phyloP scores from a whole-genome alignment of 2,888 invertebrate genomes.

The Perithous albicinctus region DNA sequence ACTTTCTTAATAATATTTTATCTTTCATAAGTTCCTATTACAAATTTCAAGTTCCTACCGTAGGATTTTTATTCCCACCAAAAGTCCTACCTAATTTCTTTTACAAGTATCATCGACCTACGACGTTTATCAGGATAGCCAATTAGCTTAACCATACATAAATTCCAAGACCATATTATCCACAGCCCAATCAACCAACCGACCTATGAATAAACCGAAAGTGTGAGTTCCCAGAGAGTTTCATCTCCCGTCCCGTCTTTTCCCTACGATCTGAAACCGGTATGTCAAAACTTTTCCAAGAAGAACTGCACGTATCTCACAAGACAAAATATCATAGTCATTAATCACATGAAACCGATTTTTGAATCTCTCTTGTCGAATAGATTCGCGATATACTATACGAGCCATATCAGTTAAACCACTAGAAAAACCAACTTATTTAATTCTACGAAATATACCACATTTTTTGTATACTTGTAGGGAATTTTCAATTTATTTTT shows the following conservation, averaged over 20 bases:
- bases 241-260: constrained; percentile 10
- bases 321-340: background rate
- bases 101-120: background rate
- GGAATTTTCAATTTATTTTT: no score
- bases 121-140: background rate
- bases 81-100: background rate
- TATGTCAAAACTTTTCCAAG: background rate
- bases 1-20: no score
- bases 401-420: no score
- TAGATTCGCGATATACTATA: background rate
- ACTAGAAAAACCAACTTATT: no score
- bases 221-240: background rate
- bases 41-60: background rate
- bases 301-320: background rate
- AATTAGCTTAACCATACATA: background rate
- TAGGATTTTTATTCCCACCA: background rate
- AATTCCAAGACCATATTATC: background rate
- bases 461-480: no score
- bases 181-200: background rate
- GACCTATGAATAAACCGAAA: constrained; percentile 14
- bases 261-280: background rate
- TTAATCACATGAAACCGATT: background rate
- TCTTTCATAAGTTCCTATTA: background rate
- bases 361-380: background rate
- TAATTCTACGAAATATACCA: no score